Conservation (phyloP, 1,140 invertebrate species). For the Andricus grossulariae region DNA sequence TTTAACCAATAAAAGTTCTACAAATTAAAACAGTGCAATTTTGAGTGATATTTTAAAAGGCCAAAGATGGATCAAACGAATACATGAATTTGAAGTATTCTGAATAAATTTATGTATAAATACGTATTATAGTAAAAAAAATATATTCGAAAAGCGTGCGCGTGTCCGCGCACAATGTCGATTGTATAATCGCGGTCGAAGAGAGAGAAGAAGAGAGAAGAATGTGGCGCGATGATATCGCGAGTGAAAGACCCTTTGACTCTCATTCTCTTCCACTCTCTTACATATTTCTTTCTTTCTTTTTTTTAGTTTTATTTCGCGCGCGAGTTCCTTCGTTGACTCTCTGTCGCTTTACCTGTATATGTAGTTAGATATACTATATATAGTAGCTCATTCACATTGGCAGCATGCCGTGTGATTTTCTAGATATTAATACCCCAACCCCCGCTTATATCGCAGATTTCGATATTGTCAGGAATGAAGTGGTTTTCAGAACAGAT, state of each 20-base stretch:
- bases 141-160: constrained; percentile 37
- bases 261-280: constrained; percentile 44
- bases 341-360: constrained; percentile 23
- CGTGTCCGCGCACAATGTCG: constrained; percentile 45
- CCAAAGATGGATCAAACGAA: too few species aligned
- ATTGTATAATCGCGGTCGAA: constrained; percentile 62
- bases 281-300: constrained; percentile 26
- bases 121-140: not conserved
- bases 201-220: constrained; percentile 42
- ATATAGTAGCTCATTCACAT: not conserved
- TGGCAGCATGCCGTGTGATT: constrained; percentile 27
- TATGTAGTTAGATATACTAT: not conserved
- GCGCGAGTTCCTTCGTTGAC: constrained; percentile 47
- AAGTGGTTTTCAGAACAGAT: constrained; percentile 28
- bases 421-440: constrained; percentile 28
- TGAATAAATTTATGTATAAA: too few species aligned
- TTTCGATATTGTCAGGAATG: constrained; percentile 27
- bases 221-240: constrained; percentile 62
- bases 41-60: too few species aligned
- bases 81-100: too few species aligned
- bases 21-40: too few species aligned
- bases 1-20: too few species aligned
- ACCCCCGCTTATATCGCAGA: constrained; percentile 11
- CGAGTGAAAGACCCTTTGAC: constrained; percentile 57
- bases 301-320: constrained; percentile 40